Evolutionary conservation across 2,113 vertebrate genomes (phyloP), one percentile per base, ranked within the genome.

Genomic region (Cariama cristata): DNA sequence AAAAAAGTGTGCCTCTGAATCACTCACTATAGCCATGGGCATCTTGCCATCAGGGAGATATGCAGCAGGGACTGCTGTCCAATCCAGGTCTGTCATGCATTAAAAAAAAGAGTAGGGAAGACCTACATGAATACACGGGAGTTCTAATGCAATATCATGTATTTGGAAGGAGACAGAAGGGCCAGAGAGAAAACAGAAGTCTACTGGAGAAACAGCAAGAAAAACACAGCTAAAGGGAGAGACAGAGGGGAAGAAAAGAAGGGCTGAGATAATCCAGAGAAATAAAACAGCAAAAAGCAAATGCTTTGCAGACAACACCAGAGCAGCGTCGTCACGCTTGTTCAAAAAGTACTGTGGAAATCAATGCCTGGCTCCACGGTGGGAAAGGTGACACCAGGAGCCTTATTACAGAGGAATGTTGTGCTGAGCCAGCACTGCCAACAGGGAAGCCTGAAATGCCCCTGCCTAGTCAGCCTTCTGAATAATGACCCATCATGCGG

Each of bases 1-100:
- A 60, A 90, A 89, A 64, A 92, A 94, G 76, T 1, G 49, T 95
- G 94, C 90, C 88, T 96, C 76, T 96, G 94, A 97, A 93, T 95
- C 89, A 91, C 74, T 97, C 95, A 75, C 80, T 94, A 81, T 60
- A 95, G 93, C 79, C 81, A 93, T 23, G 71, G 63, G 86, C 93
- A 96, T 96, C 89, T 90, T 88, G 68, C 87, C 87, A 91, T 87
- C 66, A 88, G 56, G 76, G 56, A 92, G 79, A 91, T 67, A 91
- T 19, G 96, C 68, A 94, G 90, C 47, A 94, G 63, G 76, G 44
- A 88, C 75, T 94, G 91, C 93, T 96, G 85, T 90, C 88, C 86
- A 93, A 76, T 86, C 82, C 80, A 93, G 56, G 66, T 88, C 79
- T 94, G 87, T 32, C 62, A 82, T 69, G 86, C 93, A 62, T 79